Percentiles rank a stretch among this genome's conserved stretches.
Conservation (phyloP, 2,888 invertebrate genomes). For the Conus canariensis region DNA sequence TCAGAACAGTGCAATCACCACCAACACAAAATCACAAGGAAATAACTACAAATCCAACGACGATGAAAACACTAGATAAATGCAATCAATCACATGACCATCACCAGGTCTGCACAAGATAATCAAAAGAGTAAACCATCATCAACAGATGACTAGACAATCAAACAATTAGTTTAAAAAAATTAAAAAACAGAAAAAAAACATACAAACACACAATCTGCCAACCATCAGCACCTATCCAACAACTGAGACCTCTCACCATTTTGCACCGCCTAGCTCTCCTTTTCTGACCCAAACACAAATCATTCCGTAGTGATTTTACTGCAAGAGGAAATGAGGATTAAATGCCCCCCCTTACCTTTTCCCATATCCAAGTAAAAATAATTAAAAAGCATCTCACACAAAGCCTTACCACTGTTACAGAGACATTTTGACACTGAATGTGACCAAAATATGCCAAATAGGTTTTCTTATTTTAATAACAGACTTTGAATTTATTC, state of each 20-base stretch:
- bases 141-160: neutral
- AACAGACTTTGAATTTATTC: too few species aligned
- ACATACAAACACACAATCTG: neutral
- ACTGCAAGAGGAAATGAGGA: neutral
- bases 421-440: too few species aligned
- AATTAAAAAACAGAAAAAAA: neutral
- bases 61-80: neutral
- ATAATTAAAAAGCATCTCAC: too few species aligned
- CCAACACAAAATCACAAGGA: neutral
- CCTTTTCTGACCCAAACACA: constrained; percentile 12
- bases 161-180: neutral
- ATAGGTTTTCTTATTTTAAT: too few species aligned
- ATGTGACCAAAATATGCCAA: too few species aligned
- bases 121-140: neutral
- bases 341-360: neutral
- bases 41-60: neutral
- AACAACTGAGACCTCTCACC: constrained; percentile 20
- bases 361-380: too few species aligned
- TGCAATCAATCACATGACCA: neutral
- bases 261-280: neutral
- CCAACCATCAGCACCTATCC: neutral
- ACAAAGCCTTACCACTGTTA: too few species aligned
- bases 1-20: neutral
- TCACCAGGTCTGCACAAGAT: neutral
- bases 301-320: neutral